Evolutionary conservation across 92 coral and sea anemone genomes (phyloP).

Genomic region (Pocillopora meandrina): DNA sequence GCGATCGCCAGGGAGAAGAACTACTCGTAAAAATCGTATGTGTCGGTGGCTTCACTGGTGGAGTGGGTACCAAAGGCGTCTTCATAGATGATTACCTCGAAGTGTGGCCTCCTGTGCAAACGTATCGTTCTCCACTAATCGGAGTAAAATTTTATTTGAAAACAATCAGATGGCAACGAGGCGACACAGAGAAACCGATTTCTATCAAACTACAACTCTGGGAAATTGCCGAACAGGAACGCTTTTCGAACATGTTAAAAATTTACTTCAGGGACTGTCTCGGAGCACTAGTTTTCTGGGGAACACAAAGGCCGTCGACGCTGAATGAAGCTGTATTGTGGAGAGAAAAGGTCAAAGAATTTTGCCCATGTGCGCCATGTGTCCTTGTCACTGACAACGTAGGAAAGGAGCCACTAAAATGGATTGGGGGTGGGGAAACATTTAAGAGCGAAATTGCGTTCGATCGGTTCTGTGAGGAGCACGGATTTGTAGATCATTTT

Average conservation of each 20-base stretch:
- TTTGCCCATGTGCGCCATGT: constrained; percentile 48
- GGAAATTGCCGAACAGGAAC: constrained; percentile 70
- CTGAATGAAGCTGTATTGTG: constrained; percentile 60
- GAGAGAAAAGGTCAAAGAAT: constrained; percentile 48
- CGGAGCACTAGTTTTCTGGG: constrained; percentile 81
- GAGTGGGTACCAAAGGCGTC: constrained; percentile 63
- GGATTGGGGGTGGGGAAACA: constrained; percentile 63
- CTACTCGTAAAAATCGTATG: constrained; percentile 59
- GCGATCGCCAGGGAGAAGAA: constrained; percentile 11
- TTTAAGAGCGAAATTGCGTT: constrained; percentile 60
- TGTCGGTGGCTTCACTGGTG: constrained; percentile 68
- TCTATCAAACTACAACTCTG: constrained; percentile 59
- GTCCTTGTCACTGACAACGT: constrained; percentile 75
- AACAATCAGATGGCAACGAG: constrained; percentile 30
- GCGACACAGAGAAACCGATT: constrained; percentile 18
- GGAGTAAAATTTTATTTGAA: constrained; percentile 51
- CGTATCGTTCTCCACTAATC: constrained; percentile 48
- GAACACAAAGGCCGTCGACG: constrained; percentile 56
- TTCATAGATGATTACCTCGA: constrained; percentile 66
- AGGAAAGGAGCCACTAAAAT: constrained; percentile 39
- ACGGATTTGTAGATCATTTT: constrained; percentile 66
- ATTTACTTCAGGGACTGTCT: constrained; percentile 45
- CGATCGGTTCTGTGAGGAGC: constrained; percentile 63
- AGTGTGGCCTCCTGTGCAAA: constrained; percentile 45
- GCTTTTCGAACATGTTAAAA: constrained; percentile 19